phyloP scores from a whole-genome alignment of 2,797 vertebrate species.

The Tympanoctomys barrerae region DNA sequence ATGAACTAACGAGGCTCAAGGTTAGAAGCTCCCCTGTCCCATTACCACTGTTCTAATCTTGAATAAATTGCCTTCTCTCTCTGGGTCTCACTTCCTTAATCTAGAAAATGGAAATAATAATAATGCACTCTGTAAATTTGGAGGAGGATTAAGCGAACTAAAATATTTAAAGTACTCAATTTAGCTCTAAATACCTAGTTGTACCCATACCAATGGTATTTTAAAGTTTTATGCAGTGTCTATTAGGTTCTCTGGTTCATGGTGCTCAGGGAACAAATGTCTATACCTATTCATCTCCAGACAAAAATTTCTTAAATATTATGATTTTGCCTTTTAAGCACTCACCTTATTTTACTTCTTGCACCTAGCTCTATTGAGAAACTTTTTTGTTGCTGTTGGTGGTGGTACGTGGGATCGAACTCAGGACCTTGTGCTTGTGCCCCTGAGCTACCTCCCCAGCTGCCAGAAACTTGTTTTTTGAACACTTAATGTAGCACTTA shows the following conservation, averaged over 20 bases:
- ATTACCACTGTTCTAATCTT: not conserved
- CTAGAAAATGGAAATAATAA: not conserved
- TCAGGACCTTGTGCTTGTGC: no score
- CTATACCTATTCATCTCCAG: not conserved
- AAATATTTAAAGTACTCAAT: not conserved
- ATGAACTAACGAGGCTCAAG: not conserved
- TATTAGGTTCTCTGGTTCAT: no score
- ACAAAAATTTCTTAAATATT: not conserved
- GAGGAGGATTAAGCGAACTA: not conserved
- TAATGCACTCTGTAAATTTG: not conserved
- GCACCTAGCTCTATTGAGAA: not conserved
- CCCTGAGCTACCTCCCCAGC: no score
- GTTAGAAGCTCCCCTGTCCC: not conserved
- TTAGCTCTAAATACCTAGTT: not conserved
- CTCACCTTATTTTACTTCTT: not conserved
- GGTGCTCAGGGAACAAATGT: not conserved
- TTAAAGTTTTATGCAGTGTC: not conserved
- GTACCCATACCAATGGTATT: not conserved
- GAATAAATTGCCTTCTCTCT: not conserved
- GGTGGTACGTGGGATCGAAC: no score
- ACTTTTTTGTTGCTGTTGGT: not conserved
- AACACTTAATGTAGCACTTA: not conserved
- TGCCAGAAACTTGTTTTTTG: not conserved
- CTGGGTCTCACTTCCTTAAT: not conserved
- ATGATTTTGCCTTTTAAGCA: not conserved